A percentile compares a stretch with the other conserved stretches of the same genome.
Evolutionary conservation across 2,113 vertebrate species (phyloP).

Genomic region (Corythoichthys intestinalis): DNA sequence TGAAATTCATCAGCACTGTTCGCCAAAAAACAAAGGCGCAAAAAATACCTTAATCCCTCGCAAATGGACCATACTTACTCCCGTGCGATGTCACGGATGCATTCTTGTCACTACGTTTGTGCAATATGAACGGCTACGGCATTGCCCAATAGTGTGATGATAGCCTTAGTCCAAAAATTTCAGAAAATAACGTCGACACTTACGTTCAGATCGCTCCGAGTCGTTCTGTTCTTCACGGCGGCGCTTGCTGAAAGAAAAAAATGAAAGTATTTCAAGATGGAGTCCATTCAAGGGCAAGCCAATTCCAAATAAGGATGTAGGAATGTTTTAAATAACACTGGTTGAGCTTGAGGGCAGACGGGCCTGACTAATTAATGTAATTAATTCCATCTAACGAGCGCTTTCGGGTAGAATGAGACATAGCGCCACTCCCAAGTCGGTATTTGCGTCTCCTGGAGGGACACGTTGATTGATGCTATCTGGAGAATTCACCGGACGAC

Average conservation of each 20-base stretch:
- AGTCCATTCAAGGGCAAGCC: background rate
- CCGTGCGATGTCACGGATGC: too few relatives aligned
- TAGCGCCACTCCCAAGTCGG: background rate
- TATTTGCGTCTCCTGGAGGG: background rate
- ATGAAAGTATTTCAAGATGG: background rate
- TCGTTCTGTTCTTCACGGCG: conserved; percentile 7
- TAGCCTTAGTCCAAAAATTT: too few relatives aligned
- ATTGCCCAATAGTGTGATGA: too few relatives aligned
- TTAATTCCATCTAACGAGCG: conserved; percentile 40
- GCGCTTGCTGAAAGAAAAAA: conserved; percentile 1
- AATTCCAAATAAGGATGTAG: conserved; percentile 13
- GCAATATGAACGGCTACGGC: too few relatives aligned
- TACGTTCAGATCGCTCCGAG: conserved; percentile 34
- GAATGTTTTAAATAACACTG: conserved; percentile 54
- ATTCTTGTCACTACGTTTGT: too few relatives aligned
- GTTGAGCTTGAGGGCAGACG: conserved; percentile 38
- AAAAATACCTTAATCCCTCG: too few relatives aligned
- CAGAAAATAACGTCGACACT: conserved; percentile 23
- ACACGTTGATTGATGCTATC: background rate
- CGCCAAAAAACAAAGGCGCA: too few relatives aligned
- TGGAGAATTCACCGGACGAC: background rate
- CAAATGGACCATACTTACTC: too few relatives aligned
- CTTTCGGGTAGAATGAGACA: conserved; percentile 26
- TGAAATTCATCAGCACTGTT: too few relatives aligned
- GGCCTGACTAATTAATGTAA: conserved; percentile 53